Percentiles rank a stretch among this genome's conserved stretches.
phyloP scores from a whole-genome alignment of 1,140 invertebrate genomes.

The Sycophaga agraensis region DNA sequence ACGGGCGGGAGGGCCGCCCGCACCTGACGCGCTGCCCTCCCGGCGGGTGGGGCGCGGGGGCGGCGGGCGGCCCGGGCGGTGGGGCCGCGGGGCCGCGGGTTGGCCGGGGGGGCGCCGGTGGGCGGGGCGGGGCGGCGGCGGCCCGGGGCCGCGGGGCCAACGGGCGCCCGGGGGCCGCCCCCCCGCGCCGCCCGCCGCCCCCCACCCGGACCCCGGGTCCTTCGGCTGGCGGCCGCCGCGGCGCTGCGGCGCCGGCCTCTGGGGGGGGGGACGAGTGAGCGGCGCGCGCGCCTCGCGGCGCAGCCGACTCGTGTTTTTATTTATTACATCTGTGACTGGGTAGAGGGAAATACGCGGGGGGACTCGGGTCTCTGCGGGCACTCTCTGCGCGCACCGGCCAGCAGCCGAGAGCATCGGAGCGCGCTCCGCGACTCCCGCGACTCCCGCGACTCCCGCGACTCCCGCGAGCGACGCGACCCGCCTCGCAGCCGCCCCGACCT shows the following conservation, averaged over 20 bases:
- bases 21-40: background rate
- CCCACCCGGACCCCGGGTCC: conserved; percentile 25
- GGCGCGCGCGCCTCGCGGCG: background rate
- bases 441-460: background rate
- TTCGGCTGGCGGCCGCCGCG: background rate
- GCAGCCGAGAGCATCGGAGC: conserved; percentile 14
- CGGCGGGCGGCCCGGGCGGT: conserved; percentile 32
- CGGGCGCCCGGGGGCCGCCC: conserved; percentile 33
- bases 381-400: conserved; percentile 14
- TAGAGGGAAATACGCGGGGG: conserved; percentile 59
- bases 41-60: background rate
- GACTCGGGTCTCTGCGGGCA: conserved; percentile 55
- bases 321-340: conserved; percentile 68
- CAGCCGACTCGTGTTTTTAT: conserved; percentile 61
- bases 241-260: background rate
- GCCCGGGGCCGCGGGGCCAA: conserved; percentile 34
- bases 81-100: conserved; percentile 35
- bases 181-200: conserved; percentile 42
- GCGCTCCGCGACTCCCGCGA: background rate
- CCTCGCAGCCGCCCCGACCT: background rate
- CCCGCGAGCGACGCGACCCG: background rate
- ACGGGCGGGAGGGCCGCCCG: background rate
- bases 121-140: conserved; percentile 40
- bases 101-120: conserved; percentile 32
- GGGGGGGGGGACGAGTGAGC: background rate